Base-by-base conservation (phyloP, 1,140 invertebrate species). In the Calliopsis andreniformis region DNA sequence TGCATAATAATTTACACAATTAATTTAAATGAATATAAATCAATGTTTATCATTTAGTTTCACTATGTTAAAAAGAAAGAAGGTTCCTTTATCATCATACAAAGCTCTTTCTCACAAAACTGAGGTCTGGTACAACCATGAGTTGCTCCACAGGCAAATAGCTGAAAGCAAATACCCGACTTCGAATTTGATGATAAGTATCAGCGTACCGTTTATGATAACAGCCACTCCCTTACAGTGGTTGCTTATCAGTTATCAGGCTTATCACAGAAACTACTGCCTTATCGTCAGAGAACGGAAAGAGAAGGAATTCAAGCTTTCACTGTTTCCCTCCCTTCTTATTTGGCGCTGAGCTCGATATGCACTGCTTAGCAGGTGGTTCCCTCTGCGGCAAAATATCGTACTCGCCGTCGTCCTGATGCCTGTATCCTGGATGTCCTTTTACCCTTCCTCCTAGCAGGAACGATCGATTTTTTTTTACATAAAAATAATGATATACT, bases 221-320 rank as follows among this genome's bases (percentile, higher is more conserved):
- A 35, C 2, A 30, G 25, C 10, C 6, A 0, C 4, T 0, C 28
- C 16, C 0, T 63, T 4, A 16, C 0, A 23, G 35, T 23, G 14
- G 8, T 14, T 4, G 23, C 4, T 39, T 39, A 39, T 14, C 62
- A 23, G 18, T 14, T 35, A 30, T 14, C 62, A 23, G 18, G 39
- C 55, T 59, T 71, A 69, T 83, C 53, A 68, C 4, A 47, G 28
- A 73, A 78, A 49, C 20, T 42, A 72, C 86, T 84, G 55, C 84
- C 79, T 91, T 91, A 91, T 89, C 90, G 51, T 80, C 69, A 7
- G 90, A 86, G 84, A 79, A 79, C 72, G 82, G 81, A 82, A 86
- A 76, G 64, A 59, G 69, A 81, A 83, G 83, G 86, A 86, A 86
- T 90, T 89, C 83, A 64, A 70, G 77, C 73, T 87, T 87, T 88